Conservation (phyloP, 2,113 vertebrate species). For the Myotis lucifugus region DNA sequence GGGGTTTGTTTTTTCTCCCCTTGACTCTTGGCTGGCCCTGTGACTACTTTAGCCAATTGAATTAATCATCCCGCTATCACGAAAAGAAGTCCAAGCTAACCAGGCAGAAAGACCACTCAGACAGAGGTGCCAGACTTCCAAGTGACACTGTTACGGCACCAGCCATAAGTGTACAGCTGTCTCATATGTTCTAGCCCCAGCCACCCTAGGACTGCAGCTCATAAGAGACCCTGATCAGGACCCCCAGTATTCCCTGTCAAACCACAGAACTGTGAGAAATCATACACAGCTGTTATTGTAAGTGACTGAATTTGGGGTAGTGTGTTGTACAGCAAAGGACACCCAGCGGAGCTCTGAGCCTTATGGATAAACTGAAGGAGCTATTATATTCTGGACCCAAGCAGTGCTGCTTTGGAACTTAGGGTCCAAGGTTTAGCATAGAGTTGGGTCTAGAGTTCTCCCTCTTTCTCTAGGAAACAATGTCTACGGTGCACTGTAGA, state of each 20-base stretch:
- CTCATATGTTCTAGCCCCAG: neutral
- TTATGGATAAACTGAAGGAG: neutral
- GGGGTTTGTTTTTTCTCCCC: neutral
- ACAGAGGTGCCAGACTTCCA: neutral
- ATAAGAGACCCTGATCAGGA: neutral
- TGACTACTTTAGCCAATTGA: neutral
- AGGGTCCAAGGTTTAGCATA: neutral
- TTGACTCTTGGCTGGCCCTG: neutral
- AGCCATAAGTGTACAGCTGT: neutral
- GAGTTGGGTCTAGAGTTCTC: neutral
- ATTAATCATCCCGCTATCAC: neutral
- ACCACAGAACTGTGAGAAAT: neutral
- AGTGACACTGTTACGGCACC: neutral
- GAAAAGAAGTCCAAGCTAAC: neutral
- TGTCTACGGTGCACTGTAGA: neutral
- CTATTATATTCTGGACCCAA: neutral
- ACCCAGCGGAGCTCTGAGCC: neutral
- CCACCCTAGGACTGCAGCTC: neutral
- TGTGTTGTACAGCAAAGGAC: neutral
- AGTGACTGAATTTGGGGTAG: neutral
- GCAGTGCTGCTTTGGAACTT: neutral
- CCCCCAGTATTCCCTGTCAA: neutral
- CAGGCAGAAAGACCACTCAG: neutral
- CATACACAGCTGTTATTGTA: neutral
- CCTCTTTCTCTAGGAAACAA: neutral